Percentiles rank a stretch among this genome's conserved stretches.
Evolutionary conservation across 1,140 invertebrate genomes (phyloP).

Genomic region (Capitella teleta): DNA sequence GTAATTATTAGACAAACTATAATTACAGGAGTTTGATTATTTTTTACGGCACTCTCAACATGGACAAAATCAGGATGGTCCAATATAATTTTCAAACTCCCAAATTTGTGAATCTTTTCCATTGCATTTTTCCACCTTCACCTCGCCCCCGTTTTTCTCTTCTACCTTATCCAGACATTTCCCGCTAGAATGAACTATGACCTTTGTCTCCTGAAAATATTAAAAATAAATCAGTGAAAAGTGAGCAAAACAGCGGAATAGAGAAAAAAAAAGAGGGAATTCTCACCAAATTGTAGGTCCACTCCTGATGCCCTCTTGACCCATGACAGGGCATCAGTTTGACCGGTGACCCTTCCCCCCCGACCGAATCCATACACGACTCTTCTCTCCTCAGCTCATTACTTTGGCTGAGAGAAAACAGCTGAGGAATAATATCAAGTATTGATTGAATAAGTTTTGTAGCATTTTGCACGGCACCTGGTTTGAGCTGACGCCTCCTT

Average conservation of each 20-base stretch:
- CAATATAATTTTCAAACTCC: conserved; percentile 4
- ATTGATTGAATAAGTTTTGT: background rate
- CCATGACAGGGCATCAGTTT: conserved; percentile 7
- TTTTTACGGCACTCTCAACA: too few species aligned
- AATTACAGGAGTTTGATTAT: too few species aligned
- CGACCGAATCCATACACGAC: conserved; percentile 6
- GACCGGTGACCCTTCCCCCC: background rate
- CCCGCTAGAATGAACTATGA: background rate
- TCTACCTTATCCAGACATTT: conserved; percentile 1
- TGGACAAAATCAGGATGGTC: too few species aligned
- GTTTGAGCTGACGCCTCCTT: conserved; percentile 51
- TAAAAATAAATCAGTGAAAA: background rate
- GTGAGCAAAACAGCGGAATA: background rate
- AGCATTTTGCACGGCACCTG: conserved; percentile 37
- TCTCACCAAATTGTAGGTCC: conserved; percentile 8
- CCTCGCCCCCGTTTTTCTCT: background rate
- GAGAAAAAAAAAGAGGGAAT: background rate
- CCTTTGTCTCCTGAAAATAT: background rate
- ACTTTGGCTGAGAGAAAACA: conserved; percentile 8
- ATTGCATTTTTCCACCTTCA: background rate
- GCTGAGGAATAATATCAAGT: background rate
- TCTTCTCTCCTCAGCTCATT: conserved; percentile 11
- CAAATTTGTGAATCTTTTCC: conserved; percentile 1
- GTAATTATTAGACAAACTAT: too few species aligned
- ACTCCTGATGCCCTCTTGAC: conserved; percentile 8